A percentile compares a stretch with the other conserved stretches of the same genome.
These are phyloP conservation scores for Aricia agestis DNA, from an alignment of 1,140 invertebrate genomes.

Conservation along the genomic window DNA sequence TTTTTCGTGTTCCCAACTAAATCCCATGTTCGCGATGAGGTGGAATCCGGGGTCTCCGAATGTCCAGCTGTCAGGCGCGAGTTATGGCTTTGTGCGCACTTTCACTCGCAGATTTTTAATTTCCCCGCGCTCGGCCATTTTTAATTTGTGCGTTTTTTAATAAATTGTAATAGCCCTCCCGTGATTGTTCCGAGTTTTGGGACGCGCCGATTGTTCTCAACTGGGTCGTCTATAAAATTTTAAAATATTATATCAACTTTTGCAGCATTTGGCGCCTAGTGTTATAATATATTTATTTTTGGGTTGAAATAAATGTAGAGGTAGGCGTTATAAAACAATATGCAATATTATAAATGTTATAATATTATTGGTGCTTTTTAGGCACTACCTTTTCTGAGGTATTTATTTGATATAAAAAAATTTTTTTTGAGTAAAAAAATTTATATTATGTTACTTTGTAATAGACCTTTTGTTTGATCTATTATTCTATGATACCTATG, in stretches of 20 bases:
- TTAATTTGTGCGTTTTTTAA: conserved; percentile 61
- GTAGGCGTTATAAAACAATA: too few species aligned
- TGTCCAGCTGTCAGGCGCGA: conserved; percentile 54
- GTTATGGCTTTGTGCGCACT: conserved; percentile 68
- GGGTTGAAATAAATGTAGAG: not conserved
- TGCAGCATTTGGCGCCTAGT: not conserved
- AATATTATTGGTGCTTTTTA: too few species aligned
- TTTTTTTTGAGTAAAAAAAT: not conserved
- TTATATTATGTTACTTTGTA: not conserved
- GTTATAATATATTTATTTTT: not conserved
- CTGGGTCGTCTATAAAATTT: conserved; percentile 29
- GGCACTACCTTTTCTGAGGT: too few species aligned
- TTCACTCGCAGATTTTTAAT: conserved; percentile 62
- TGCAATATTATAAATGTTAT: too few species aligned
- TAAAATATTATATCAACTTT: conserved; percentile 21
- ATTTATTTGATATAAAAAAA: too few species aligned
- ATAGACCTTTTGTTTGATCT: not conserved
- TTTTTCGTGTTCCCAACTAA: conserved; percentile 65
- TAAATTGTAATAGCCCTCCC: conserved; percentile 55
- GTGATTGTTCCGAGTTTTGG: conserved; percentile 47
- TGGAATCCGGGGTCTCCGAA: conserved; percentile 44
- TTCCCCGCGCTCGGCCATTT: conserved; percentile 56
- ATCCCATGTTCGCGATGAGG: conserved; percentile 45
- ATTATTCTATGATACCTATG: not conserved
- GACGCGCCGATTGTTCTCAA: conserved; percentile 39